Evolutionary conservation across 2,888 invertebrate species (phyloP).

Genomic region (Opisthograptis luteolata): DNA sequence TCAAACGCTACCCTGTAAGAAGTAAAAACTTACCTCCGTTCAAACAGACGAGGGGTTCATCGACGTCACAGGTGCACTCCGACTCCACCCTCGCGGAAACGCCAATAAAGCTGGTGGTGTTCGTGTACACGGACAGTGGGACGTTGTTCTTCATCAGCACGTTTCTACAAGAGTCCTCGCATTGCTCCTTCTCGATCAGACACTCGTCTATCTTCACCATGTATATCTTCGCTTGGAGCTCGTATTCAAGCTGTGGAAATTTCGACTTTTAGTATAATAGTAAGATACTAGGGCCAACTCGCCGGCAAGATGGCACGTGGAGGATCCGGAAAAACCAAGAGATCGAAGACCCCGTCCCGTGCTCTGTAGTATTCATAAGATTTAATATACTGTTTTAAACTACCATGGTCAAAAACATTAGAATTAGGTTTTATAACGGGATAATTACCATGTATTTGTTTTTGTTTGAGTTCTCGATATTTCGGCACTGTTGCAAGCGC

Average conservation of each 20-base stretch:
- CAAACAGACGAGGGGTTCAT: constrained; percentile 85
- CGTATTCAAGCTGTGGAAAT: constrained; percentile 85
- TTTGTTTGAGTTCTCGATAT: too few species aligned
- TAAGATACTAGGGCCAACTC: too few species aligned
- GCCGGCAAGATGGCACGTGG: too few species aligned
- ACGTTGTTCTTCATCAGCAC: constrained; percentile 88
- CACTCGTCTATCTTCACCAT: constrained; percentile 97
- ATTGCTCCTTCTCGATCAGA: constrained; percentile 89
- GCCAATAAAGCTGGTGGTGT: constrained; percentile 97
- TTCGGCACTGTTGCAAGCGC: too few species aligned
- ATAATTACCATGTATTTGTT: too few species aligned
- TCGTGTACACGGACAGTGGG: constrained; percentile 94
- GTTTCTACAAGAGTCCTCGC: constrained; percentile 92
- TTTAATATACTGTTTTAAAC: too few species aligned
- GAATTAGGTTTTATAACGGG: too few species aligned
- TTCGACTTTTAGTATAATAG: background rate
- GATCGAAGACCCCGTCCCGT: too few species aligned
- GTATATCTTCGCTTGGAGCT: constrained; percentile 89
- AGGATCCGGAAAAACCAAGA: too few species aligned
- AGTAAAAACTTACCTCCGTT: constrained; percentile 90
- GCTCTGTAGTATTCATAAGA: too few species aligned
- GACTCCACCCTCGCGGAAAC: constrained; percentile 93
- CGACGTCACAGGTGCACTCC: constrained; percentile 88
- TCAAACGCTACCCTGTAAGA: too few species aligned
- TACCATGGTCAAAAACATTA: too few species aligned